These are phyloP conservation scores for Drosophila elegans DNA, from an alignment of 1,140 invertebrate species.

Conservation along the genomic window DNA sequence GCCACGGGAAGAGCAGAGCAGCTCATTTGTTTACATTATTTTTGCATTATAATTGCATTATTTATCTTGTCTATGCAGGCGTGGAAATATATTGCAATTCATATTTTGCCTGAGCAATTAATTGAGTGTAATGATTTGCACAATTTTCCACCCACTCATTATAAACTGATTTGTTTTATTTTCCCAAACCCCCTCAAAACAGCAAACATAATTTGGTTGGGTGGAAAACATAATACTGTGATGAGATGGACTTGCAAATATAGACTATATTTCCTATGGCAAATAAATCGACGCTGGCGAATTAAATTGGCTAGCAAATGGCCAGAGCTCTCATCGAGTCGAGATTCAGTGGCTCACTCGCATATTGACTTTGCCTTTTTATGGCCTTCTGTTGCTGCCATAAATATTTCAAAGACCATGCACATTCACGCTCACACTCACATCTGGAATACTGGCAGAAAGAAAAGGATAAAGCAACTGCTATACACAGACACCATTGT, in stretches of 20 bases:
- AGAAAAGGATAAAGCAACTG: constrained; percentile 28
- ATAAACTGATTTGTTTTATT: constrained; percentile 32
- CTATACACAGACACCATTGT: constrained; percentile 21
- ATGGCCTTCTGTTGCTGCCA: constrained; percentile 52
- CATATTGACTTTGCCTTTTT: constrained; percentile 45
- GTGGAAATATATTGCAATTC: constrained; percentile 47
- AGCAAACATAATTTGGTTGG: constrained; percentile 46
- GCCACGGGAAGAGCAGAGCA: not conserved
- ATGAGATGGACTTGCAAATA: constrained; percentile 39
- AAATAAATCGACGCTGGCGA: constrained; percentile 30
- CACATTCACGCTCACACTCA: not conserved
- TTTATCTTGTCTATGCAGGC: constrained; percentile 11
- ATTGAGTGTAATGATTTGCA: constrained; percentile 60
- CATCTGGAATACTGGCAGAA: no score
- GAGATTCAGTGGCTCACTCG: constrained; percentile 33
- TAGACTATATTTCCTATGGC: constrained; percentile 33
- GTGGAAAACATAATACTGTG: constrained; percentile 29
- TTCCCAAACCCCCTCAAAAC: not conserved
- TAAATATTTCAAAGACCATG: constrained; percentile 46
- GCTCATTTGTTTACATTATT: constrained; percentile 47
- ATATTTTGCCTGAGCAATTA: constrained; percentile 43
- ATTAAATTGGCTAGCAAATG: constrained; percentile 51
- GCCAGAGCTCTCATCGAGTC: constrained; percentile 37
- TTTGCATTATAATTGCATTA: constrained; percentile 57
- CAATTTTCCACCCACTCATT: constrained; percentile 30